A percentile compares a stretch with the other conserved stretches of the same genome.
These are phyloP conservation scores for Sebastiscus tertius DNA, from an alignment of 2,797 vertebrate species.

Conservation along the genomic window DNA sequence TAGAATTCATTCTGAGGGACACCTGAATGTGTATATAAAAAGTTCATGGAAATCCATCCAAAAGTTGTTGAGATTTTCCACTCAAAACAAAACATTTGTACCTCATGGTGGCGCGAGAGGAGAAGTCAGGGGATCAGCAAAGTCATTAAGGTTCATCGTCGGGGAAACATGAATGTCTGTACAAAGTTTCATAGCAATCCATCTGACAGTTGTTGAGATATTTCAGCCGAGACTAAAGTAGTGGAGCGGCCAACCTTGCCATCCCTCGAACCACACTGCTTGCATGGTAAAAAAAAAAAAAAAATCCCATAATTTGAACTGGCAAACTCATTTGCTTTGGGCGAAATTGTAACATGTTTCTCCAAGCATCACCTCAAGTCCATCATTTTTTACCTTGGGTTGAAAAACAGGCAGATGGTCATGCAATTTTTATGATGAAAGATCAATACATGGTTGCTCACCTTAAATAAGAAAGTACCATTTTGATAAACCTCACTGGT, in stretches of 20 bases:
- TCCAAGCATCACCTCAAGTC: background rate
- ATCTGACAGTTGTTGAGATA: background rate
- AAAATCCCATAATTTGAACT: background rate
- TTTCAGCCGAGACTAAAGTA: background rate
- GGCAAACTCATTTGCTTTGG: background rate
- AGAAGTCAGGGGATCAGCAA: background rate
- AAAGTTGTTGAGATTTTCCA: rapidly evolving
- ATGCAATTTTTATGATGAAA: background rate
- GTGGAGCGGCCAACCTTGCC: background rate
- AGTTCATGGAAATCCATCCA: background rate
- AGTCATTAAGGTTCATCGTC: background rate
- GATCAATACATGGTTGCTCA: background rate
- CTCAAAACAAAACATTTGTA: too few species aligned
- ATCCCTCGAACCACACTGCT: background rate
- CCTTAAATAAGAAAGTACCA: background rate
- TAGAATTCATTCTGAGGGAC: background rate
- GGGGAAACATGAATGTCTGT: background rate
- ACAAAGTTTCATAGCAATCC: background rate
- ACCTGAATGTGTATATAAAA: background rate
- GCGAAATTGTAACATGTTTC: background rate
- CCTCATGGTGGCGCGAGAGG: background rate
- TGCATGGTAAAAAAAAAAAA: background rate
- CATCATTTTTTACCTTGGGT: background rate
- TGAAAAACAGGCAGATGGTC: background rate
- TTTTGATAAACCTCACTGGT: background rate